phyloP scores from a whole-genome alignment of 2,113 vertebrate genomes.

The Procapra przewalskii region DNA sequence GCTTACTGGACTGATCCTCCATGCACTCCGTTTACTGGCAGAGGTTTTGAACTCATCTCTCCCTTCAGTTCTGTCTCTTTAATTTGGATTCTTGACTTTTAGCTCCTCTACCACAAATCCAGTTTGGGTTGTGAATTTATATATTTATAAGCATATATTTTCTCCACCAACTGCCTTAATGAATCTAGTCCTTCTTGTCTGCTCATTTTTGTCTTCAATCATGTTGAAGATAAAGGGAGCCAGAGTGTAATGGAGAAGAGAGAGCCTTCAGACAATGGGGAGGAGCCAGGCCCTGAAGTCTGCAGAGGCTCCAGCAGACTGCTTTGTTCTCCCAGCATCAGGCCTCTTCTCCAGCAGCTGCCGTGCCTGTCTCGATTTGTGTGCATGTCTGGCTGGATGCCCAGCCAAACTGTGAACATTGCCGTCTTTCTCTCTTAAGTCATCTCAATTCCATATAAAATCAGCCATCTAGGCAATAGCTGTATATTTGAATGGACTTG shows the following conservation, averaged over 20 bases:
- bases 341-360: neutral
- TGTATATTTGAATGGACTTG: neutral
- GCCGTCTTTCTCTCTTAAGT: constrained; percentile 12
- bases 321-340: neutral
- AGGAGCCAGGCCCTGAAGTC: neutral
- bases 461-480: neutral
- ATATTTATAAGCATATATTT: neutral
- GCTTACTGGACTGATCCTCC: neutral
- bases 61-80: neutral
- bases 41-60: neutral
- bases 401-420: neutral
- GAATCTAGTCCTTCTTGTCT: constrained; percentile 3
- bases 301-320: neutral
- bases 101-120: neutral
- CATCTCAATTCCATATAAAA: constrained; percentile 13
- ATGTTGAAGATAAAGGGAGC: neutral
- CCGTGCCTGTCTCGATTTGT: neutral
- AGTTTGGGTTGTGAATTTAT: constrained; percentile 2
- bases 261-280: neutral
- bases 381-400: neutral
- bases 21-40: neutral
- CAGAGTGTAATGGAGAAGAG: neutral
- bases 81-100: neutral
- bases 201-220: constrained; percentile 25
- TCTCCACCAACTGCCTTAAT: neutral